phyloP scores from a whole-genome alignment of 2,113 vertebrate genomes.

The Cynopterus brachyotis region DNA sequence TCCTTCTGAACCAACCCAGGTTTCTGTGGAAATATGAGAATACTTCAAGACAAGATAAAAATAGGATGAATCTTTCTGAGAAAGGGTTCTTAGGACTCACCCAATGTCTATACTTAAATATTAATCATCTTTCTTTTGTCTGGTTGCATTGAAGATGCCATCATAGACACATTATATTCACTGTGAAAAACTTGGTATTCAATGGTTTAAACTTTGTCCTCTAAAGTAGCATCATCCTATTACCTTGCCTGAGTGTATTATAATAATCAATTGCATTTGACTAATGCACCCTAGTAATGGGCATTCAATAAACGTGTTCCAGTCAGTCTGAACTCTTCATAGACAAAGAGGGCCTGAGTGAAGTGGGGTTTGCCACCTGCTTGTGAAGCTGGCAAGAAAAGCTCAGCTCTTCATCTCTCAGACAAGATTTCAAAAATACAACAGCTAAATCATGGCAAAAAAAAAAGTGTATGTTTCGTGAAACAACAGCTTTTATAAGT shows the following conservation, averaged over 20 bases:
- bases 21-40: conserved; percentile 8
- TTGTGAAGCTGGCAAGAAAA: neutral
- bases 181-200: conserved; percentile 41
- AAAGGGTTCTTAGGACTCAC: neutral
- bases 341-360: neutral
- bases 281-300: conserved; percentile 41
- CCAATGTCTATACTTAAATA: neutral
- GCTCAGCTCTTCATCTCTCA: neutral
- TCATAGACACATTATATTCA: neutral
- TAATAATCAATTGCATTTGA: conserved; percentile 34
- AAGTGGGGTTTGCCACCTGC: neutral
- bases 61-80: neutral
- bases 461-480: neutral
- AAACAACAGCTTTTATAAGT: neutral
- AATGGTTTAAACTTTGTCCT: conserved; percentile 33
- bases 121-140: neutral
- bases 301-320: neutral
- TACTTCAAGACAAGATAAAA: conserved; percentile 9
- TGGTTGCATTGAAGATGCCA: neutral
- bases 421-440: neutral
- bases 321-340: neutral
- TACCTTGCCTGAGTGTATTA: neutral
- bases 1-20: neutral
- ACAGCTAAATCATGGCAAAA: neutral
- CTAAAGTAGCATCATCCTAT: neutral